Evolutionary conservation across 2,113 vertebrate species (phyloP).

Genomic region (Anguilla rostrata): DNA sequence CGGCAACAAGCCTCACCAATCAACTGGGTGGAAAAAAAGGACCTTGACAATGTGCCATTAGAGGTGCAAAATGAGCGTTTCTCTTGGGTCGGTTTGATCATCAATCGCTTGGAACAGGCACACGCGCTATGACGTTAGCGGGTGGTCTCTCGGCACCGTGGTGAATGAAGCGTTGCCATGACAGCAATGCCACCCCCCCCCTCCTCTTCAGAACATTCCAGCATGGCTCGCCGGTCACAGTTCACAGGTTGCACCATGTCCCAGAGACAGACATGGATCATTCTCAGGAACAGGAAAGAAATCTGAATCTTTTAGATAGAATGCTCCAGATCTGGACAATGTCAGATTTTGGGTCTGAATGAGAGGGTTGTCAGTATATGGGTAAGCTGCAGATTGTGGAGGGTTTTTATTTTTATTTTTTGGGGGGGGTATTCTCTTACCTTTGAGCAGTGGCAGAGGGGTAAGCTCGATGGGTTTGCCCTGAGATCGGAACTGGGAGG

Average conservation of each 20-base stretch:
- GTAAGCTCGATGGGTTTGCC: constrained; percentile 99
- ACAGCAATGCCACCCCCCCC: neutral
- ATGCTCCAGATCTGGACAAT: no score
- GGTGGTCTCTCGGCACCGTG: neutral
- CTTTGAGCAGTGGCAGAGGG: constrained; percentile 96
- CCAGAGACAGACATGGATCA: no score
- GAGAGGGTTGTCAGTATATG: no score
- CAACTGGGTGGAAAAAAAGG: neutral
- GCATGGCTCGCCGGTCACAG: neutral
- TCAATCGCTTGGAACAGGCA: neutral
- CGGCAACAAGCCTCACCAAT: neutral
- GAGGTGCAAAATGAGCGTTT: neutral
- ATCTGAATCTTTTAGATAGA: no score
- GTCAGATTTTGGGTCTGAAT: no score
- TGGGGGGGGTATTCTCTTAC: constrained; percentile 65
- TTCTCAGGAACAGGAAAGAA: no score
- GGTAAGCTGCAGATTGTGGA: no score
- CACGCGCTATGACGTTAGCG: neutral
- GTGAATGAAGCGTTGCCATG: neutral
- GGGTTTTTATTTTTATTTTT: no score
- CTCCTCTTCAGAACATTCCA: neutral
- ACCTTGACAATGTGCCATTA: neutral
- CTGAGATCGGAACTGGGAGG: constrained; percentile 98
- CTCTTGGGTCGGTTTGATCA: neutral
- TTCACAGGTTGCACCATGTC: no score